Evolutionary conservation across 2,113 vertebrate genomes (phyloP), one percentile per base, ranked within the genome.

Genomic region (Lates calcarifer): DNA sequence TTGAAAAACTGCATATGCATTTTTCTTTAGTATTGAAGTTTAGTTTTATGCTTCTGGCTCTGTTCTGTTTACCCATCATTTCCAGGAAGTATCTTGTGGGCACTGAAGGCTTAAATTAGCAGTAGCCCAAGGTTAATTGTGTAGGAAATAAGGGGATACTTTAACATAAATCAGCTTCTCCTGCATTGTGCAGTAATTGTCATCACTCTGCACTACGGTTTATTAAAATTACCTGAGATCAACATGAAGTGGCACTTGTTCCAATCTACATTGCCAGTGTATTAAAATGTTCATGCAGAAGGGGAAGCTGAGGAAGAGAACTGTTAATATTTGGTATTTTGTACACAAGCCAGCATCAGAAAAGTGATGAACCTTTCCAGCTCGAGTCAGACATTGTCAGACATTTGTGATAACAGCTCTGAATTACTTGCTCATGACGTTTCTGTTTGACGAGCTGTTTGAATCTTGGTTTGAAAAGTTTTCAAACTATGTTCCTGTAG

Each of bases 101-200:
- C 63, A 85, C 66, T 74, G 81, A 70, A 84, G 60, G 69, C 74
- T 82, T 87, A 87, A 86, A 90, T 90, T 85, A 83, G 81, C 66
- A 79, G 83, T 84, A 91, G 67, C 79, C 70, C 67, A 81, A 77
- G 85, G 89, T 92, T 92, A 86, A 90, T 90, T 88, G 67, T 79
- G 79, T 81, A 79, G 73, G 78, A 89, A 88, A 85, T 83, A 83
- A 76, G 74, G 58, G 55, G 61, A 49, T 75, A 70, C 64, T 76
- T 74, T 81, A 55, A 43, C 76, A 80, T 77, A 70, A 84, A 83
- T 65, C 57, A 77, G 73, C 37, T 47, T 45, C 43, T 77, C 58
- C 31, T 64, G 57, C 26, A 80, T 71, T 79, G 70, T 76, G 61
- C 28, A 39, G 66, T 84, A 74, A 81, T 78, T 73, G 68, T 73